Evolutionary conservation across 2,113 vertebrate genomes (phyloP).

Genomic region (Conger conger): DNA sequence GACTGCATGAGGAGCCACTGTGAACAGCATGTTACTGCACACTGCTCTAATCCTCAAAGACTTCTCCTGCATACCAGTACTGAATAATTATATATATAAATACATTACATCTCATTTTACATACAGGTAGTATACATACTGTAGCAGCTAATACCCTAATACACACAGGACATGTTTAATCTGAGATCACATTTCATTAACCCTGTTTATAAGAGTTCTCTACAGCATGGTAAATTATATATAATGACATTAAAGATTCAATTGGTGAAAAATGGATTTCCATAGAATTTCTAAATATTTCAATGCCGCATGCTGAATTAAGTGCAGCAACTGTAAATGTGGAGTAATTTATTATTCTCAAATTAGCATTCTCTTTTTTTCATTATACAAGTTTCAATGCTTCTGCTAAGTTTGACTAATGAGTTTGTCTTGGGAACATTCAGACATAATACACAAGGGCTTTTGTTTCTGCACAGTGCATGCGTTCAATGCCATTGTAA

Average conservation of each 20-base stretch:
- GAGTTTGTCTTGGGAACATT: conserved; percentile 38
- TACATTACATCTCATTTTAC: neutral
- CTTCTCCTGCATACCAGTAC: neutral
- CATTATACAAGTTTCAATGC: conserved; percentile 29
- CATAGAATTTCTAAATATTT: conserved; percentile 8
- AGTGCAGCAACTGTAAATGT: conserved; percentile 3
- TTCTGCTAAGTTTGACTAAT: conserved; percentile 40
- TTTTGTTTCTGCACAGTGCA: conserved; percentile 6
- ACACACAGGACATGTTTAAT: neutral
- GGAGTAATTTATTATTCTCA: conserved; percentile 37
- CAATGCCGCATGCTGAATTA: conserved; percentile 16
- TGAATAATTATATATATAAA: neutral
- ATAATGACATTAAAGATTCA: conserved; percentile 23
- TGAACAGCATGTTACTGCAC: neutral
- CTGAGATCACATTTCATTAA: conserved; percentile 7
- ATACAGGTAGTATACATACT: no score
- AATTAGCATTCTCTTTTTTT: conserved; percentile 42
- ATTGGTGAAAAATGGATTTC: neutral
- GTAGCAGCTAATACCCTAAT: neutral
- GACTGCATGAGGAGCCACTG: neutral
- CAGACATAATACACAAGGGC: conserved; percentile 26
- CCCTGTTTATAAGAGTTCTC: conserved; percentile 13
- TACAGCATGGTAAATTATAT: conserved; percentile 1
- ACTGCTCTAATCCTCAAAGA: neutral
- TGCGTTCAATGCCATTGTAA: neutral